phyloP scores from a whole-genome alignment of 2,113 vertebrate genomes.

The Oenanthe melanoleuca region DNA sequence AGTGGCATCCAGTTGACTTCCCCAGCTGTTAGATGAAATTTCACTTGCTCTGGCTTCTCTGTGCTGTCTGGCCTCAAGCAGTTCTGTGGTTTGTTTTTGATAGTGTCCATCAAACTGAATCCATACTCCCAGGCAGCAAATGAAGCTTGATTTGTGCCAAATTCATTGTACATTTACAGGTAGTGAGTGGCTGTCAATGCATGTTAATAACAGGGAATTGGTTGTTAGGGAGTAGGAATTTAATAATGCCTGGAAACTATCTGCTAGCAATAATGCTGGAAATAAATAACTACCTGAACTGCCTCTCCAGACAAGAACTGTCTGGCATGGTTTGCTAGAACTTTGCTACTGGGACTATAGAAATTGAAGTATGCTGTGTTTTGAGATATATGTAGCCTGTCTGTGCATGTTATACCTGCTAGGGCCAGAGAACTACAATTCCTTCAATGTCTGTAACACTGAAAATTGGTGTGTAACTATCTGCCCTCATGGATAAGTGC shows the following conservation, averaged over 20 bases:
- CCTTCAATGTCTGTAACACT: neutral
- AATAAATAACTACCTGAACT: constrained; percentile 41
- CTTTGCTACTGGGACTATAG: neutral
- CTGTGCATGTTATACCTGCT: neutral
- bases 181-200: constrained; percentile 33
- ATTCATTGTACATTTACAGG: constrained; percentile 6
- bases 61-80: neutral
- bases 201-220: constrained; percentile 35
- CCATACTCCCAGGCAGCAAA: neutral
- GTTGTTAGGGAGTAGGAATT: constrained; percentile 51
- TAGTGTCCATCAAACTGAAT: constrained; percentile 29
- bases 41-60: neutral
- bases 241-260: constrained; percentile 39
- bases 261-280: neutral
- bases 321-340: neutral
- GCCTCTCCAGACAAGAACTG: neutral
- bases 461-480: neutral
- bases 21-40: constrained; percentile 10
- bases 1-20: neutral
- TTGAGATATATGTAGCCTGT: neutral
- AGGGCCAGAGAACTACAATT: neutral
- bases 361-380: neutral
- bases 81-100: constrained; percentile 19
- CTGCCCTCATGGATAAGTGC: neutral
- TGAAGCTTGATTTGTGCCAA: constrained; percentile 26